phyloP scores from a whole-genome alignment of 2,797 vertebrate genomes.

The Siniperca obscura region DNA sequence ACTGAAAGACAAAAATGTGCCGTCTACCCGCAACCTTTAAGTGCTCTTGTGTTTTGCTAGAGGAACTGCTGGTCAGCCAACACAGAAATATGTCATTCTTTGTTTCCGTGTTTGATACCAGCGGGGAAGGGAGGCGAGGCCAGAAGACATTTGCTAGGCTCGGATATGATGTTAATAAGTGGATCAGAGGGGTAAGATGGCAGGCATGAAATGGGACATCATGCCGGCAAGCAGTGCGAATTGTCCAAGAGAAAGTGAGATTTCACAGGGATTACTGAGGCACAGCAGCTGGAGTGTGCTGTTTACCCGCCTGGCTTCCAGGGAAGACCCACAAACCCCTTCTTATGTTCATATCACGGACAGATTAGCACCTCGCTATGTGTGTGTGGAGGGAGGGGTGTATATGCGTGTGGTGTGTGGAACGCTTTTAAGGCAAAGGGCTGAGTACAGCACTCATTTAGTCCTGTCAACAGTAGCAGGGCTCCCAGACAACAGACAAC shows the following conservation, averaged over 20 bases:
- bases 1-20: constrained; percentile 72
- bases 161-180: constrained; percentile 66
- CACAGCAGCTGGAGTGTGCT: constrained; percentile 81
- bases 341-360: constrained; percentile 78
- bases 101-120: constrained; percentile 62
- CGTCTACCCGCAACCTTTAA: constrained; percentile 75
- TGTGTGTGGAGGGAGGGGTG: constrained; percentile 20
- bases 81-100: constrained; percentile 66
- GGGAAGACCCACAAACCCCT: constrained; percentile 71
- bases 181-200: constrained; percentile 76
- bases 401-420: constrained; percentile 30
- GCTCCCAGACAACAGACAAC: constrained; percentile 55
- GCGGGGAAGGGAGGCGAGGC: constrained; percentile 47
- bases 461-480: constrained; percentile 71
- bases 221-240: constrained; percentile 76
- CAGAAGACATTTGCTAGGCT: constrained; percentile 61
- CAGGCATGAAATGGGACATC: constrained; percentile 86
- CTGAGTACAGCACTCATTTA: constrained; percentile 54
- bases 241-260: constrained; percentile 84
- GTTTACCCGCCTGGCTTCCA: constrained; percentile 66
- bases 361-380: constrained; percentile 81
- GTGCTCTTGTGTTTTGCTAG: constrained; percentile 78
- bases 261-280: constrained; percentile 88
- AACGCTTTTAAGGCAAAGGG: constrained; percentile 54
- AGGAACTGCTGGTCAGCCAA: constrained; percentile 65